phyloP scores from a whole-genome alignment of 2,113 vertebrate species.

The Passerina amoena region DNA sequence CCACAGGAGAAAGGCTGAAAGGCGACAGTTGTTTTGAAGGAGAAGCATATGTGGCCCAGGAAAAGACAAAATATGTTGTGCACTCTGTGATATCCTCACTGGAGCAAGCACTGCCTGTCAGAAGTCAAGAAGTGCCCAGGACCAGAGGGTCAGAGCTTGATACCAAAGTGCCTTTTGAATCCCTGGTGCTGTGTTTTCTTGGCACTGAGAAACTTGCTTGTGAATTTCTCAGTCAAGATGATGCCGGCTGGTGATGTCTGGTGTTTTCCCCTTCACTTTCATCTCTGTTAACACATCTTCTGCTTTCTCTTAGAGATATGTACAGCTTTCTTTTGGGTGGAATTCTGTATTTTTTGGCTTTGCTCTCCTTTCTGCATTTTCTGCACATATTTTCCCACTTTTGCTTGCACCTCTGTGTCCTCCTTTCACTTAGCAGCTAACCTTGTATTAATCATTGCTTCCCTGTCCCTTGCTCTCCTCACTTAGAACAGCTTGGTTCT shows the following conservation, averaged over 20 bases:
- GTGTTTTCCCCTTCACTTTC: constrained; percentile 34
- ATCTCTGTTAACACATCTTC: constrained; percentile 26
- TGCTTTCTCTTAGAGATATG: constrained; percentile 12
- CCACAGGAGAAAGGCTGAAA: not conserved
- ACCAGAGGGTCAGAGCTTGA: not conserved
- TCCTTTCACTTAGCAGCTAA: not conserved
- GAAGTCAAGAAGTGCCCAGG: not conserved
- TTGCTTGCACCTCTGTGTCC: not conserved
- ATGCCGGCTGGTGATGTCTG: constrained; percentile 7
- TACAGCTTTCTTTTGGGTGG: constrained; percentile 22
- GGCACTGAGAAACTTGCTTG: not conserved
- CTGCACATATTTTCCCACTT: not conserved
- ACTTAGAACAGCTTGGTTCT: not conserved
- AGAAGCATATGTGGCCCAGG: not conserved
- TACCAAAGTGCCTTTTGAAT: not conserved
- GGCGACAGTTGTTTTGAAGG: not conserved
- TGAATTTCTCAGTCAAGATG: constrained; percentile 5
- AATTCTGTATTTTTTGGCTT: constrained; percentile 36
- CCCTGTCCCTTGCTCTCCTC: not conserved
- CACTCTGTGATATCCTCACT: not conserved
- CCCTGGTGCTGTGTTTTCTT: not conserved
- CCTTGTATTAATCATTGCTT: not conserved
- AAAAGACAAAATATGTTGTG: not conserved
- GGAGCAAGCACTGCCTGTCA: not conserved
- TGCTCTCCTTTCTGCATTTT: constrained; percentile 8